These are phyloP conservation scores for Boloria selene DNA, from an alignment of 2,888 invertebrate species.

Conservation along the genomic window DNA sequence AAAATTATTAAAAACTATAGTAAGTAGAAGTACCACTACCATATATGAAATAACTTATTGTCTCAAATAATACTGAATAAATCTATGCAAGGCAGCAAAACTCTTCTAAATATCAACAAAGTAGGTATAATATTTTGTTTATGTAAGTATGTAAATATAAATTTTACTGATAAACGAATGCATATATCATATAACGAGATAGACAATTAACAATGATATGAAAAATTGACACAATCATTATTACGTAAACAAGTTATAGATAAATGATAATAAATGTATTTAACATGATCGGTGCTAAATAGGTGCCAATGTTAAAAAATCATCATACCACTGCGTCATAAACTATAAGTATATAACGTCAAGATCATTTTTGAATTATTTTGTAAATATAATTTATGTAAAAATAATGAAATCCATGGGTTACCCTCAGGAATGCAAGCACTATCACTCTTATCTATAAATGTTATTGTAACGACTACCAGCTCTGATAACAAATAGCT, in stretches of 20 bases:
- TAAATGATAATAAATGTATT: conserved; percentile 27
- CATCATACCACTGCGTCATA: conserved; percentile 1
- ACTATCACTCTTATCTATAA: conserved; percentile 70
- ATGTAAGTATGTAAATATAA: not conserved
- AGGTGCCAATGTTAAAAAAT: conserved; percentile 28
- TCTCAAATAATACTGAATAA: too few relatives aligned
- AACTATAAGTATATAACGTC: not conserved
- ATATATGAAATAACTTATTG: too few relatives aligned
- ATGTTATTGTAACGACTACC: conserved; percentile 51
- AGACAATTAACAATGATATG: conserved; percentile 19
- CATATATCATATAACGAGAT: conserved; percentile 4
- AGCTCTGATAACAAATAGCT: conserved; percentile 45
- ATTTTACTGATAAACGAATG: conserved; percentile 4
- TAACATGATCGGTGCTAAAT: conserved; percentile 27
- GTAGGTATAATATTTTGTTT: not conserved
- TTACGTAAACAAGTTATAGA: conserved; percentile 29
- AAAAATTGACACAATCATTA: conserved; percentile 22
- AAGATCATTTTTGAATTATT: not conserved
- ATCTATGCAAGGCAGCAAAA: too few relatives aligned
- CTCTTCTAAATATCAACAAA: not conserved
- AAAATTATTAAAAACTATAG: too few relatives aligned
- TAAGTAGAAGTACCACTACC: too few relatives aligned
- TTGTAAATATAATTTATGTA: conserved; percentile 3
- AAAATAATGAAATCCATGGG: conserved; percentile 31
- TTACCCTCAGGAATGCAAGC: conserved; percentile 50